These are phyloP conservation scores for Entelurus aequoreus DNA, from an alignment of 2,113 vertebrate genomes.

Conservation along the genomic window DNA sequence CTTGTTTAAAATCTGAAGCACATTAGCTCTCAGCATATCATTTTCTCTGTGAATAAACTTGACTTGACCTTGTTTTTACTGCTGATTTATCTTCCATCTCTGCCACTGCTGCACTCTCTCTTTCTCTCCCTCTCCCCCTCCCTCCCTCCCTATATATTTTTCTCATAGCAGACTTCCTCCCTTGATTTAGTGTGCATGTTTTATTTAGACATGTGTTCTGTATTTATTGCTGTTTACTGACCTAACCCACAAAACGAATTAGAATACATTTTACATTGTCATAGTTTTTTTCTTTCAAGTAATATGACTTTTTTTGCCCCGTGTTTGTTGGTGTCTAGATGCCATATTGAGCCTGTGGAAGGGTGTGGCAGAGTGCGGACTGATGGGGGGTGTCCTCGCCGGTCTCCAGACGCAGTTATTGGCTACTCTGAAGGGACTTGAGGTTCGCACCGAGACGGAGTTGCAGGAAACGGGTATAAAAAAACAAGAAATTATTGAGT, in stretches of 20 bases:
- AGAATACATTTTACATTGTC: no score
- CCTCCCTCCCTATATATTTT: slow-evolving; percentile 7
- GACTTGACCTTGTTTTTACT: background rate
- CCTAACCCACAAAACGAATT: no score
- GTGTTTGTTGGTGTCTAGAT: slow-evolving; percentile 61
- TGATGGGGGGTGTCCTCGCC: slow-evolving; percentile 89
- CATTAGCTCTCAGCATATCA: background rate
- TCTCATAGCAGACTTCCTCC: slow-evolving; percentile 5
- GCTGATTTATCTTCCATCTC: background rate
- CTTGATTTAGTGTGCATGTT: background rate
- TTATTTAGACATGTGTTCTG: background rate
- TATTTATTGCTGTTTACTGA: background rate
- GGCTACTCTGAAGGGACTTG: slow-evolving; percentile 80
- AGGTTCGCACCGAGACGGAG: slow-evolving; percentile 76
- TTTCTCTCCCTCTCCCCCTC: slow-evolving; percentile 12
- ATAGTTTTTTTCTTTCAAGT: no score
- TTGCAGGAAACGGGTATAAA: slow-evolving; percentile 81
- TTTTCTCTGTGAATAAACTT: background rate
- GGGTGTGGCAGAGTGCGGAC: slow-evolving; percentile 84
- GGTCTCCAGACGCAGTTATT: slow-evolving; percentile 88
- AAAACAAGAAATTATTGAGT: background rate
- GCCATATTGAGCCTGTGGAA: slow-evolving; percentile 88
- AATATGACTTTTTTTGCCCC: background rate
- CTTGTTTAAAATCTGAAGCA: background rate
- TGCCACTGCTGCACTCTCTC: background rate